A percentile compares a stretch with the other conserved stretches of the same genome.
These are phyloP conservation scores for Hypena proboscidalis DNA, from an alignment of 2,888 invertebrate species.

Conservation along the genomic window DNA sequence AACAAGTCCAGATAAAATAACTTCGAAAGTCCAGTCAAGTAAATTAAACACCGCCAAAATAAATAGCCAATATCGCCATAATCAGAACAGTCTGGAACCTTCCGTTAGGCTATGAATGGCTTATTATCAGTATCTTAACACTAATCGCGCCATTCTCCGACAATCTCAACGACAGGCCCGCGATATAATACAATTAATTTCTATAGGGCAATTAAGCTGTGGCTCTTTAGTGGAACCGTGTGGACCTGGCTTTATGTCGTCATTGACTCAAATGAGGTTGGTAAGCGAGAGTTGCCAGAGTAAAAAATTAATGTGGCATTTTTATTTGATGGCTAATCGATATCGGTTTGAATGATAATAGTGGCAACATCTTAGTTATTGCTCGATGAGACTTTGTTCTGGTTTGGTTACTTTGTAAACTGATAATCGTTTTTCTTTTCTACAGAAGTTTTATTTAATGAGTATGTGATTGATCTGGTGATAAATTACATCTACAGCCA, in stretches of 20 bases:
- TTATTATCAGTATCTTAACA: conserved; percentile 46
- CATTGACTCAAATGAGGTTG: too few relatives aligned
- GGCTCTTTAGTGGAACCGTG: conserved; percentile 19
- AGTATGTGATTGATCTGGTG: too few relatives aligned
- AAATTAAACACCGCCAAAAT: conserved; percentile 5
- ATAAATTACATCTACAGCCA: too few relatives aligned
- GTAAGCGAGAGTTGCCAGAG: too few relatives aligned
- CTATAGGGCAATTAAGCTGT: conserved; percentile 51
- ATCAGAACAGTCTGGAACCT: conserved; percentile 11
- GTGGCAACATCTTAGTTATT: too few relatives aligned
- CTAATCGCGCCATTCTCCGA: conserved; percentile 51
- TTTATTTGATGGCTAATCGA: too few relatives aligned
- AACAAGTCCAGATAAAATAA: conserved; percentile 3
- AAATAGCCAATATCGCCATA: conserved; percentile 11
- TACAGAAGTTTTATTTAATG: too few relatives aligned
- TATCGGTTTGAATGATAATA: too few relatives aligned
- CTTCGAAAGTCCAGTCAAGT: conserved; percentile 1
- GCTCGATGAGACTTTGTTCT: too few relatives aligned
- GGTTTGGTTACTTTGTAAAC: too few relatives aligned
- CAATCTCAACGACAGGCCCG: conserved; percentile 45
- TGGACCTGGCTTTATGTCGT: conserved; percentile 11
- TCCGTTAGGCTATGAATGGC: conserved; percentile 34
- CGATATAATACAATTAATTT: conserved; percentile 50
- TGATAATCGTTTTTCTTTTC: too few relatives aligned
- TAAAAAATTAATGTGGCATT: too few relatives aligned